Conservation (phyloP, 2,888 invertebrate species). For the Pseudanteris insignis region DNA sequence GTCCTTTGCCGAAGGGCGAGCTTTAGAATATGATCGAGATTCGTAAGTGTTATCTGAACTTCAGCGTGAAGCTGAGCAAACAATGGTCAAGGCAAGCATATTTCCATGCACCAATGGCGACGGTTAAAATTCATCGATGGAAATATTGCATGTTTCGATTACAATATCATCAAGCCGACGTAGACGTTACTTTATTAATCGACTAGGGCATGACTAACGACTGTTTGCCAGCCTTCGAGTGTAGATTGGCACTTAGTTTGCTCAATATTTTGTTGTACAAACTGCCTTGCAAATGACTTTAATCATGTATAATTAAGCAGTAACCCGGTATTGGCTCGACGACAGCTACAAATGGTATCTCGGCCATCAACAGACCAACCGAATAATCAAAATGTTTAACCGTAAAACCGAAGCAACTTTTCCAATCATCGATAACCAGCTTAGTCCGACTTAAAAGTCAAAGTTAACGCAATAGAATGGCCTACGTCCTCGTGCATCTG, state of each 20-base stretch:
- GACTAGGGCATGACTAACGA: conserved; percentile 13
- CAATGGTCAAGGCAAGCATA: too few relatives aligned
- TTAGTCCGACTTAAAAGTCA: too few relatives aligned
- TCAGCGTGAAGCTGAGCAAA: too few relatives aligned
- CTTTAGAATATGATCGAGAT: too few relatives aligned
- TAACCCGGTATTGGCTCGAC: conserved; percentile 15
- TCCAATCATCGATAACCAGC: conserved; percentile 8
- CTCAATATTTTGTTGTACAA: conserved; percentile 22
- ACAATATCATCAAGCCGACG: too few relatives aligned
- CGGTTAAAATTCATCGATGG: too few relatives aligned
- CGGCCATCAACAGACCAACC: conserved; percentile 12
- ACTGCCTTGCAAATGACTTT: conserved; percentile 18
- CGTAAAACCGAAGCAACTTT: conserved; percentile 11
- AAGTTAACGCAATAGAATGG: conserved; percentile 9
- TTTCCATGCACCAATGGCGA: too few relatives aligned
- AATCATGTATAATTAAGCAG: conserved; percentile 30
- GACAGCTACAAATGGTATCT: conserved; percentile 22
- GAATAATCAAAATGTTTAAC: conserved; percentile 16
- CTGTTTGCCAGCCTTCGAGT: conserved; percentile 11
- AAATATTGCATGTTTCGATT: too few relatives aligned
- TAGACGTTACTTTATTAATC: conserved; percentile 21
- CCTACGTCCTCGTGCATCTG: background rate
- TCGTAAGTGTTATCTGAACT: too few relatives aligned
- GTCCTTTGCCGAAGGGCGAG: too few relatives aligned
- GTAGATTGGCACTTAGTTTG: conserved; percentile 10